Percentiles rank a stretch among this genome's conserved stretches.
phyloP scores from a whole-genome alignment of 2,113 vertebrate genomes.

The Numenius arquata region DNA sequence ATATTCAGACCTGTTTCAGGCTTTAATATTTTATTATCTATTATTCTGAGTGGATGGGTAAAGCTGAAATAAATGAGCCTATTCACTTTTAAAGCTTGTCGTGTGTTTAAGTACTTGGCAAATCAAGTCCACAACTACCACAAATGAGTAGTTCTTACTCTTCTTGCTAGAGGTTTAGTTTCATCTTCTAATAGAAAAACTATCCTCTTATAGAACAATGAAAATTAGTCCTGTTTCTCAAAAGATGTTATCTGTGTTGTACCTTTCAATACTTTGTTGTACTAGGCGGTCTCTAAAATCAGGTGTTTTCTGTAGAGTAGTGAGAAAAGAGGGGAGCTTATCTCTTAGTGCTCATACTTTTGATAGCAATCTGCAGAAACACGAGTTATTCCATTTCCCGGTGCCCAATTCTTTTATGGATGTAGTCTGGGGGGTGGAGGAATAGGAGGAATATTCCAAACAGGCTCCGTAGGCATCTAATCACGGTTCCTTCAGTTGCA shows the following conservation, averaged over 20 bases:
- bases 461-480: background rate
- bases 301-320: background rate
- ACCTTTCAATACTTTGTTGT: background rate
- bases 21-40: conserved; percentile 42
- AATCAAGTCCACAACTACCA: background rate
- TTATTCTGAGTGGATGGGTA: conserved; percentile 10
- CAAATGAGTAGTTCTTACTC: background rate
- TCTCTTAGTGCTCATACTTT: background rate
- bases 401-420: background rate
- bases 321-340: background rate
- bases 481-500: background rate
- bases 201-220: background rate
- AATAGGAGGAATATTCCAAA: background rate
- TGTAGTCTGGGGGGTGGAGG: background rate
- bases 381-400: background rate
- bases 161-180: background rate
- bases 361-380: background rate
- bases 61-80: conserved; percentile 31
- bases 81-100: background rate
- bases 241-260: background rate
- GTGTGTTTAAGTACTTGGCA: background rate
- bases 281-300: background rate
- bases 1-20: conserved; percentile 13
- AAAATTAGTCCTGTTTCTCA: background rate
- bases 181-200: background rate